phyloP scores from a whole-genome alignment of 2,888 invertebrate genomes.

The Xanthia icteritia region DNA sequence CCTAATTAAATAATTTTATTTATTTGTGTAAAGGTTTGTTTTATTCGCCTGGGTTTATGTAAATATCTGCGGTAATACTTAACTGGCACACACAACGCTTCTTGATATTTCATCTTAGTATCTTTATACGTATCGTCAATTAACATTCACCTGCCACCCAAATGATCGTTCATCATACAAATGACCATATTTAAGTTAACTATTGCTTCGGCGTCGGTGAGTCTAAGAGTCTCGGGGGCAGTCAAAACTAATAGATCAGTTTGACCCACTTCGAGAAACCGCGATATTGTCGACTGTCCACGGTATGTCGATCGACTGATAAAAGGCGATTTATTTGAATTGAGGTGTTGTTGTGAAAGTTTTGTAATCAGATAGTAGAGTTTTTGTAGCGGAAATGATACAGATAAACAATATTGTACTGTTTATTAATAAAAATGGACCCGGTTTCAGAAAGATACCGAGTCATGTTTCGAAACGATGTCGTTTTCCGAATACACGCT shows the following conservation, averaged over 20 bases:
- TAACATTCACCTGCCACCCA: background rate
- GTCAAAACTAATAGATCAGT: slow-evolving; percentile 10
- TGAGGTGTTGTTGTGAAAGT: background rate
- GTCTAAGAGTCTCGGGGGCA: slow-evolving; percentile 11
- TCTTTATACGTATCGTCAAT: background rate
- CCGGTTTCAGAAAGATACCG: background rate
- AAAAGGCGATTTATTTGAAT: background rate
- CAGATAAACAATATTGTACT: background rate
- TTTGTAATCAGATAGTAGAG: background rate
- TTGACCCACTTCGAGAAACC: slow-evolving; percentile 38
- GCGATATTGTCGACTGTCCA: slow-evolving; percentile 30
- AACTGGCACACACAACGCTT: background rate
- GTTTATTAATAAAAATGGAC: no score
- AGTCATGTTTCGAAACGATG: background rate
- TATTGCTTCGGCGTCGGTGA: slow-evolving; percentile 3
- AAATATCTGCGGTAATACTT: background rate
- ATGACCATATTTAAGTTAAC: slow-evolving; percentile 8
- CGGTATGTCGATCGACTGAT: slow-evolving; percentile 1
- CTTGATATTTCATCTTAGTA: background rate
- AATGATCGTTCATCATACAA: slow-evolving; percentile 8
- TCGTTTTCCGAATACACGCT: background rate
- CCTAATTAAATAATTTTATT: background rate
- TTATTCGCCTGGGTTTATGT: no score
- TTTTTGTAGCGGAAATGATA: background rate
- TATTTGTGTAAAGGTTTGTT: background rate